Percentiles rank a stretch among this genome's conserved stretches.
phyloP scores from a whole-genome alignment of 2,888 invertebrate species.

The Timema podura region DNA sequence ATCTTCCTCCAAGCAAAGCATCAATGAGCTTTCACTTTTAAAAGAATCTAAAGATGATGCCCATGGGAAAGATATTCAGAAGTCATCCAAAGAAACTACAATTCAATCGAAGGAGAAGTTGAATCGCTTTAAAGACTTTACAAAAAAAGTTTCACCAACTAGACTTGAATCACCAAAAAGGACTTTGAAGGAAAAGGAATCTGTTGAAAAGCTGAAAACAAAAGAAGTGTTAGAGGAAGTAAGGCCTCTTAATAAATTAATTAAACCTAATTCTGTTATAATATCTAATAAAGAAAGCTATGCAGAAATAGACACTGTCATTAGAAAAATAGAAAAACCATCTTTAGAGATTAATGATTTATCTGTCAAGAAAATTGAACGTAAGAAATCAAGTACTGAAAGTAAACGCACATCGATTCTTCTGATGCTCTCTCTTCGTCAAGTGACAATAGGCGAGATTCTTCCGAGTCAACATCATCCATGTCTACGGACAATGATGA shows the following conservation, averaged over 20 bases:
- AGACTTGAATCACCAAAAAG: neutral
- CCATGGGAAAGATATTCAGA: constrained; percentile 17
- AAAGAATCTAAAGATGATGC: constrained; percentile 32
- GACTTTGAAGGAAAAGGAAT: neutral
- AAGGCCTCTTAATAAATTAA: constrained; percentile 17
- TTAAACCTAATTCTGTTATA: constrained; percentile 22
- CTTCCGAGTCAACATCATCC: constrained; percentile 13
- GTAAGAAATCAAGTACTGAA: neutral
- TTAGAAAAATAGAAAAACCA: constrained; percentile 23
- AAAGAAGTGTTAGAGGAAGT: neutral
- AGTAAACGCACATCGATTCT: neutral
- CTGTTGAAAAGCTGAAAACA: constrained; percentile 11
- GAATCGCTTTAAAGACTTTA: neutral
- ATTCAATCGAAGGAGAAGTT: constrained; percentile 25
- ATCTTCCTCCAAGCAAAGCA: constrained; percentile 29
- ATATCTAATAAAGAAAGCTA: constrained; percentile 14
- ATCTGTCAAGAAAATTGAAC: constrained; percentile 4
- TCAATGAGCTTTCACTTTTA: constrained; percentile 35
- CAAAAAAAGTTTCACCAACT: neutral
- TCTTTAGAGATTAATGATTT: neutral
- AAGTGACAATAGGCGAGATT: constrained; percentile 7
- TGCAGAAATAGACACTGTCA: constrained; percentile 24
- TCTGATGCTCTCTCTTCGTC: constrained; percentile 1
- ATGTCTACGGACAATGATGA: constrained; percentile 26
- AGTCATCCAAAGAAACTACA: neutral